Conservation (phyloP, 2,888 invertebrate genomes). For the Drosophila bunnanda region DNA sequence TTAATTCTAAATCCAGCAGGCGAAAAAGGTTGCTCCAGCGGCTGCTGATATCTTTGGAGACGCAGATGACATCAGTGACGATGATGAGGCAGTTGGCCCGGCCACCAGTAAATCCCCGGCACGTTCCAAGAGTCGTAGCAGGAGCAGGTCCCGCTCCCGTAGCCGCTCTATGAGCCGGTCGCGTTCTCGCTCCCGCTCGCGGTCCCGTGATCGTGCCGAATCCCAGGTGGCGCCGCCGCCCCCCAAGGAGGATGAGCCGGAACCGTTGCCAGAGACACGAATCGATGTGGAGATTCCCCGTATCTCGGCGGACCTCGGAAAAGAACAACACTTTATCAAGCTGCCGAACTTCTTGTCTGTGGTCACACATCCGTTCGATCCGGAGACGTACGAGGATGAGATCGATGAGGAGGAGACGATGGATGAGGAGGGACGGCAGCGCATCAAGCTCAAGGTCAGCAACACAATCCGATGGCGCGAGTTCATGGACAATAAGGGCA, state of each 20-base stretch:
- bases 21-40: conserved; percentile 69
- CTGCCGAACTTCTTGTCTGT: conserved; percentile 99
- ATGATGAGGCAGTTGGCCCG: conserved; percentile 71
- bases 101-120: conserved; percentile 67
- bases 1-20: conserved; percentile 22
- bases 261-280: conserved; percentile 94
- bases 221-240: conserved; percentile 73
- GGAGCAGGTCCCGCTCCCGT: conserved; percentile 70
- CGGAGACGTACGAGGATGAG: conserved; percentile 98
- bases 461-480: conserved; percentile 99
- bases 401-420: conserved; percentile 99
- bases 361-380: conserved; percentile 98
- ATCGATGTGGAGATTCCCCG: conserved; percentile 99
- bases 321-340: conserved; percentile 97
- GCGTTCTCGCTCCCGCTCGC: conserved; percentile 73
- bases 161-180: conserved; percentile 69
- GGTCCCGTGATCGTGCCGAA: conserved; percentile 71
- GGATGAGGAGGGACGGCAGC: conserved; percentile 96
- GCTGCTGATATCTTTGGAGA: conserved; percentile 96
- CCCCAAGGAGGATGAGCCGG: conserved; percentile 87
- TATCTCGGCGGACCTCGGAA: conserved; percentile 96
- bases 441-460: conserved; percentile 96
- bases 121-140: conserved; percentile 75
- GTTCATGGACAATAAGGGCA: conserved; percentile 91
- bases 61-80: conserved; percentile 96